Conservation (phyloP, 35 echinoderm and acorn worm species). For the Ophioderma brevispina region DNA sequence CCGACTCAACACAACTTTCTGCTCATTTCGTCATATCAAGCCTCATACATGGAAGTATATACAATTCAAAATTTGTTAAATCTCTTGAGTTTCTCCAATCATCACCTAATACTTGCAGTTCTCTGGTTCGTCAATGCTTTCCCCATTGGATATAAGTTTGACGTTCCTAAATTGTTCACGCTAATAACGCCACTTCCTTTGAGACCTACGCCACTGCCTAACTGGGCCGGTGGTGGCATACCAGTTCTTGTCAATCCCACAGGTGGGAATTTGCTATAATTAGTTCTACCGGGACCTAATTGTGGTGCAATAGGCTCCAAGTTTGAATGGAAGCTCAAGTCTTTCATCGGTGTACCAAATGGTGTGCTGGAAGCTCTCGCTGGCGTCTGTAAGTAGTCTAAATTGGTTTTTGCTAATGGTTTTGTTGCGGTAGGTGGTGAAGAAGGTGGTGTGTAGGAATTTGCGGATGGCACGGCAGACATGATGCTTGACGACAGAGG, state of each 20-base stretch:
- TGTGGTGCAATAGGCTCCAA: conserved; percentile 29
- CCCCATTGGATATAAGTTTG: conserved; percentile 25
- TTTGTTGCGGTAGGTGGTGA: conserved; percentile 21
- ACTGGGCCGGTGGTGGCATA: background rate
- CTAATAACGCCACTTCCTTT: conserved; percentile 43
- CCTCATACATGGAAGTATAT: no score
- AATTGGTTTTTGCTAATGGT: conserved; percentile 26
- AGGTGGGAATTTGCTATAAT: background rate
- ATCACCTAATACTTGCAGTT: background rate
- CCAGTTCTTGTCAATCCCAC: conserved; percentile 51
- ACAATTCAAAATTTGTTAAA: no score
- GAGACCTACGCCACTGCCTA: background rate
- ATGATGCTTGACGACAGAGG: conserved; percentile 27
- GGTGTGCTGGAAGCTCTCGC: conserved; percentile 87
- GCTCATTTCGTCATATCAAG: no score
- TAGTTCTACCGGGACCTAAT: background rate
- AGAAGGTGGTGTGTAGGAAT: conserved; percentile 4
- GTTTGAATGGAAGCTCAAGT: conserved; percentile 68
- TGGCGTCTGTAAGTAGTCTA: conserved; percentile 26
- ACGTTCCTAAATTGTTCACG: conserved; percentile 46
- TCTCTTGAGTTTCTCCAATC: no score
- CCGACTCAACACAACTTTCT: no score
- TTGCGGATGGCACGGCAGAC: background rate
- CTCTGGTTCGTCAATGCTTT: conserved; percentile 1
- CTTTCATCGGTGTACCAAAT: conserved; percentile 76